Conservation (phyloP, 2,113 vertebrate genomes). For the Nycticryphes semicollaris region DNA sequence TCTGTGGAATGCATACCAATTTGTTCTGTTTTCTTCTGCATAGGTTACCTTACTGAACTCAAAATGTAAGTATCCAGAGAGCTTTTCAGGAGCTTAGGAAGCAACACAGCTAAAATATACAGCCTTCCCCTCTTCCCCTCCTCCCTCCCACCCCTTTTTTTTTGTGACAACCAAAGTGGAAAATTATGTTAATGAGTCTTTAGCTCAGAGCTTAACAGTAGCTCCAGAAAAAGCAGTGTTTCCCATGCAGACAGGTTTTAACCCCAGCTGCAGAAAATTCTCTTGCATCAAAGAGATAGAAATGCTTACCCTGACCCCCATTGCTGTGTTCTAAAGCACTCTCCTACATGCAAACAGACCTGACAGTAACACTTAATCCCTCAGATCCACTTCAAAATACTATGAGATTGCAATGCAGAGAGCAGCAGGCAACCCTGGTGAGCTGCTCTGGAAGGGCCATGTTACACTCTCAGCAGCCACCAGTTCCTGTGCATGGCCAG, state of each 20-base stretch:
- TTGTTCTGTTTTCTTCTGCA: background rate
- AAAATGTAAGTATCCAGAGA: background rate
- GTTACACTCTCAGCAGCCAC: accelerated
- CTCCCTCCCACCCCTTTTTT: background rate
- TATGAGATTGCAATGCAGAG: background rate
- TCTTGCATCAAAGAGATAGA: background rate
- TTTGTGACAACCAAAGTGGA: background rate
- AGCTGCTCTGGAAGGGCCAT: background rate
- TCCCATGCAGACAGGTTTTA: background rate
- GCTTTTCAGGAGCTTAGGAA: background rate
- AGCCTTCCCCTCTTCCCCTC: background rate
- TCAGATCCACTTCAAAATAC: background rate
- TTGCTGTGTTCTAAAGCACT: background rate
- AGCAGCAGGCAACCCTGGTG: background rate
- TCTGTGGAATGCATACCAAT: background rate
- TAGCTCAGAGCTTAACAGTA: background rate
- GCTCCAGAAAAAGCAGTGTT: background rate
- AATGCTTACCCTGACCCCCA: background rate
- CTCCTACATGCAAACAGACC: background rate
- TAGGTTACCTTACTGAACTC: background rate
- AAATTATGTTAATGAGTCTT: background rate
- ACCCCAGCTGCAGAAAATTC: background rate
- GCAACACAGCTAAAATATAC: background rate
- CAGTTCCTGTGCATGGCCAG: accelerated
- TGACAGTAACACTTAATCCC: background rate